phyloP scores from a whole-genome alignment of 92 coral and sea anemone species.

The Palythoa caribaeorum region DNA sequence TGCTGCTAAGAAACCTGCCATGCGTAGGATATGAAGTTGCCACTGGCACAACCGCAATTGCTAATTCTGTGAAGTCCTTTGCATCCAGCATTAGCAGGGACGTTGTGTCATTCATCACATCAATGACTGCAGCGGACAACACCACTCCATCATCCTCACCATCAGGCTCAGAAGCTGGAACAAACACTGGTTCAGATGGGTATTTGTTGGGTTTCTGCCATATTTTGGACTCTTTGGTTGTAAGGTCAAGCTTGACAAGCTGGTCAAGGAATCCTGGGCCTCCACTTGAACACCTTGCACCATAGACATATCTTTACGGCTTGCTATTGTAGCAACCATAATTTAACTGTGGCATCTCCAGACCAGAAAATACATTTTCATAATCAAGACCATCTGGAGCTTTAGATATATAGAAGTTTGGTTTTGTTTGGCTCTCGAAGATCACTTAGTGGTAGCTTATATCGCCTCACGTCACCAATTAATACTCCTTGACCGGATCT shows the following conservation, averaged over 20 bases:
- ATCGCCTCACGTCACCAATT: slow-evolving; percentile 63
- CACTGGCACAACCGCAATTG: slow-evolving; percentile 74
- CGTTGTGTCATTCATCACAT: slow-evolving; percentile 66
- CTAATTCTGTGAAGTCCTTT: slow-evolving; percentile 72
- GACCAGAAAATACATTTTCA: slow-evolving; percentile 60
- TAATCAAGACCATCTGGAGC: slow-evolving; percentile 63
- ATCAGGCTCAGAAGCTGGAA: slow-evolving; percentile 71
- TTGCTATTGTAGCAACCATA: slow-evolving; percentile 68
- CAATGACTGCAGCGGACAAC: slow-evolving; percentile 76
- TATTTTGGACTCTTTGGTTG: slow-evolving; percentile 51
- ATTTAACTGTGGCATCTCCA: slow-evolving; percentile 82
- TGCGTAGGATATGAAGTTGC: slow-evolving; percentile 70
- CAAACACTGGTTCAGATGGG: slow-evolving; percentile 85
- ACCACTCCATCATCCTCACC: slow-evolving; percentile 87
- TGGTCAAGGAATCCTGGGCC: neutral
- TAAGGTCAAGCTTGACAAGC: slow-evolving; percentile 73
- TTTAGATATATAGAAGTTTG: slow-evolving; percentile 43
- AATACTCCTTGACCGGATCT: slow-evolving; percentile 40
- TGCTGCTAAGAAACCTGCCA: slow-evolving; percentile 59
- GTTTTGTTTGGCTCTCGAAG: slow-evolving; percentile 16
- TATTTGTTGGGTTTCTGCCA: slow-evolving; percentile 70
- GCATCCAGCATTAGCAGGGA: slow-evolving; percentile 83
- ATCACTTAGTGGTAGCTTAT: slow-evolving; percentile 65
- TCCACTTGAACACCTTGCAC: slow-evolving; percentile 10
- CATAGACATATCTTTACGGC: slow-evolving; percentile 77